Evolutionary conservation across 2,797 vertebrate species (phyloP), one percentile per base, ranked within the genome.

Genomic region (Sarcoramphus papa): DNA sequence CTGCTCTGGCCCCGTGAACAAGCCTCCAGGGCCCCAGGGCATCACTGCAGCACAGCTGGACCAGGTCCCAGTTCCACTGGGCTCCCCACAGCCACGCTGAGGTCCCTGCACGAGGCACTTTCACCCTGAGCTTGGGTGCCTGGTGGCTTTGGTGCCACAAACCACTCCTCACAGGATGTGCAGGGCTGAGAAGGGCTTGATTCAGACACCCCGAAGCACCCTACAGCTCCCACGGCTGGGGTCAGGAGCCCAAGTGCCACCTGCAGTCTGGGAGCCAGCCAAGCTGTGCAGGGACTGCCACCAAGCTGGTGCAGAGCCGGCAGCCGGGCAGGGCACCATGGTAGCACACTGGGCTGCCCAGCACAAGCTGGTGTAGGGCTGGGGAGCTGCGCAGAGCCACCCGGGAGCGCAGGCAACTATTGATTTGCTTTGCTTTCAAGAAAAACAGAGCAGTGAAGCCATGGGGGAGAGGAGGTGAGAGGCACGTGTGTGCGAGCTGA

Each of bases 261-360:
- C 48, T 3, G 1, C 0, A 3, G 24, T 16, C 24, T 8, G 17
- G 77, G 50, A 83, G 28, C 56, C 1, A 1, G 37, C 33, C 62
- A 59, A 57, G 20, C 56, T 35, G 56, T 17, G 15, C 75, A 40
- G 28, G 31, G 22, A 24, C 45, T 6, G 6, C 50, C 68, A 31
- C 27, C 0, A 4, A 78, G 12, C 21, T 5, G 3, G 51, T 33
- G 21, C 19, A 51, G 53, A 56, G 68, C 50, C 1, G 2, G 69
- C 14, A 56, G 60, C 47, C 1, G 3, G 47, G 35, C 67, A 79
- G 56, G 37, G 47, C 50, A 85, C 15, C 0, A 1, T 4, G 47
- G 28, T 8, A 5, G 40, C 57, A 85, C 53, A 24, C 6, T 1
- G 1, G 35, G 35, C 41, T 76, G 53, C 47, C 21, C 0, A 7